Evolutionary conservation across 37 sponge, comb jelly and placozoan species (phyloP).

Genomic region (Eunapius fragilis): DNA sequence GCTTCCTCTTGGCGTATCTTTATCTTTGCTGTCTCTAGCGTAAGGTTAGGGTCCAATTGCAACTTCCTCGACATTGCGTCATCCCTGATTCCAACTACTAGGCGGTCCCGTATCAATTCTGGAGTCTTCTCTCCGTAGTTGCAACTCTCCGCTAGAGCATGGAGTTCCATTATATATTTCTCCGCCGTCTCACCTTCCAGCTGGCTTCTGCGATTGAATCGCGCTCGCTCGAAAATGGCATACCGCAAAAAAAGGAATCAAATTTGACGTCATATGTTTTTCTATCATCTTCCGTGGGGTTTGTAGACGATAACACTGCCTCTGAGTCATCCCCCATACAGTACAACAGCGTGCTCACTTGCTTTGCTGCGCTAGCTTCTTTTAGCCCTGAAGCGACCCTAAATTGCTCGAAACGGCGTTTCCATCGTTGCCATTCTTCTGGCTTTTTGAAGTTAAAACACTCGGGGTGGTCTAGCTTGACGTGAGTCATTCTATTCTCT

Average conservation of each 20-base stretch:
- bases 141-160: slow-evolving; percentile 7
- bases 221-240: background rate
- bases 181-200: background rate
- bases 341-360: slow-evolving; percentile 2
- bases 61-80: slow-evolving; percentile 4
- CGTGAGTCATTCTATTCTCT: background rate
- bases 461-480: background rate
- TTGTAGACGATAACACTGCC: slow-evolving; percentile 5
- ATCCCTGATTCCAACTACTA: slow-evolving; percentile 13
- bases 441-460: background rate
- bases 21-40: slow-evolving; percentile 25
- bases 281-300: background rate
- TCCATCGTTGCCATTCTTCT: background rate
- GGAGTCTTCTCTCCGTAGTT: background rate
- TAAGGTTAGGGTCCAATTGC: slow-evolving; percentile 6
- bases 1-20: slow-evolving; percentile 15
- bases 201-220: background rate
- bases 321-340: slow-evolving; percentile 5
- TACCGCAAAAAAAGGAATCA: slow-evolving; percentile 2
- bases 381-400: background rate
- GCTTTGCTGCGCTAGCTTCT: background rate
- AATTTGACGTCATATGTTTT: background rate
- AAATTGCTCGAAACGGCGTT: background rate
- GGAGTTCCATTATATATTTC: background rate
- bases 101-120: slow-evolving; percentile 10